Conservation (phyloP, 1,140 invertebrate species). For the Pseudomyrmex dendroicus region DNA sequence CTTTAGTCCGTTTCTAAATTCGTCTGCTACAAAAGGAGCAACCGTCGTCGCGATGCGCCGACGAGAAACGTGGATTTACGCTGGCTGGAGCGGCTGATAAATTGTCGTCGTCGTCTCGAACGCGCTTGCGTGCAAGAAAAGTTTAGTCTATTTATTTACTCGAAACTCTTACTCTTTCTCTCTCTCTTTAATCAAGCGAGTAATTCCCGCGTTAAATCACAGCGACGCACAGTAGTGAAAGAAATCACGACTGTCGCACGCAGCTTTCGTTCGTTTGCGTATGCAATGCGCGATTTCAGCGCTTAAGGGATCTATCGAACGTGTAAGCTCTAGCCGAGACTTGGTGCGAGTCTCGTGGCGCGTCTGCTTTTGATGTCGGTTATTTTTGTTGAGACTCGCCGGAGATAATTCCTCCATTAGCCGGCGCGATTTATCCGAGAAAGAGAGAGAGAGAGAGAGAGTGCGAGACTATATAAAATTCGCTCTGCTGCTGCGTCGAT, state of each 20-base stretch:
- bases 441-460: no score
- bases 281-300: no score
- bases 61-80: constrained; percentile 26
- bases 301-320: no score
- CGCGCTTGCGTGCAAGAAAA: neutral
- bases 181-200: neutral
- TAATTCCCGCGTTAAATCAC: constrained; percentile 12
- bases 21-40: constrained; percentile 31
- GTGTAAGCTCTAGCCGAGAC: constrained; percentile 9
- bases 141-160: constrained; percentile 4
- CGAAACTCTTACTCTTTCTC: neutral
- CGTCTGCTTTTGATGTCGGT: constrained; percentile 33
- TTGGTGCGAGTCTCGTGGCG: neutral
- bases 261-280: no score
- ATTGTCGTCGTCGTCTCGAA: neutral
- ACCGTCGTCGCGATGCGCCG: constrained; percentile 3
- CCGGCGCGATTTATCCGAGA: neutral
- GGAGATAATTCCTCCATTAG: constrained; percentile 40
- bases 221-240: neutral
- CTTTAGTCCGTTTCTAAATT: constrained; percentile 42
- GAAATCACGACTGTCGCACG: no score
- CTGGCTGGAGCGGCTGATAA: neutral
- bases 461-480: no score
- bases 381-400: constrained; percentile 32
- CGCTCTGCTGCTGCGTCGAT: no score